Percentiles rank a stretch among this genome's conserved stretches.
Conservation (phyloP, 2,888 invertebrate genomes). For the Dynastes grantii region DNA sequence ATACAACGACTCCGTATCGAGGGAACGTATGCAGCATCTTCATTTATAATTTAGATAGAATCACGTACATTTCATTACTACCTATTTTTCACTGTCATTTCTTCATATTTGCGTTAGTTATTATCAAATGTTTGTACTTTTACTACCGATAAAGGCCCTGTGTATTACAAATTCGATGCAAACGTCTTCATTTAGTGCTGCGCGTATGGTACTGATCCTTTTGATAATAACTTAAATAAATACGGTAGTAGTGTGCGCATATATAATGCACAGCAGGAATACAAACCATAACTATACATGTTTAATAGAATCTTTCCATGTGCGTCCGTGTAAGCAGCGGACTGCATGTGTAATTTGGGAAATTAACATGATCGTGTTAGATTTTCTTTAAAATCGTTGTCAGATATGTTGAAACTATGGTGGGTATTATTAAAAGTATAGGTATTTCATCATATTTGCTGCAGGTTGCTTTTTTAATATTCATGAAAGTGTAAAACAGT, state of each 20-base stretch:
- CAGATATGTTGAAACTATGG: constrained; percentile 31
- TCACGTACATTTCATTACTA: constrained; percentile 27
- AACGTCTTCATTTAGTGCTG: constrained; percentile 28
- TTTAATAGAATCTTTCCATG: constrained; percentile 20
- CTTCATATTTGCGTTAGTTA: constrained; percentile 34
- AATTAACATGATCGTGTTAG: constrained; percentile 35
- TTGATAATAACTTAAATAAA: constrained; percentile 37
- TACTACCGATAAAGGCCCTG: constrained; percentile 20
- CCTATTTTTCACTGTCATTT: constrained; percentile 24
- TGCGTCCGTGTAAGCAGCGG: constrained; percentile 15
- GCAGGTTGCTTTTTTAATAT: neutral
- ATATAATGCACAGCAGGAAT: constrained; percentile 1
- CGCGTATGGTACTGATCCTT: neutral
- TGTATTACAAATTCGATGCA: constrained; percentile 31
- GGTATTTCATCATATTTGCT: constrained; percentile 19
- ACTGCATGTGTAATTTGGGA: constrained; percentile 22
- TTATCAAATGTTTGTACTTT: constrained; percentile 26
- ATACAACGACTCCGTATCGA: neutral
- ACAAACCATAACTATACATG: constrained; percentile 28
- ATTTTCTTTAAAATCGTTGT: constrained; percentile 28
- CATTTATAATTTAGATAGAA: constrained; percentile 35
- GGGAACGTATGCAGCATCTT: neutral
- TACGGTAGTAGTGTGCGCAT: constrained; percentile 1
- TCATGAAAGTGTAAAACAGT: neutral
- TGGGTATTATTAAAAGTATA: constrained; percentile 2